A percentile compares a stretch with the other conserved stretches of the same genome.
phyloP scores from a whole-genome alignment of 2,888 invertebrate species.

The Meliscaeva auricollis region DNA sequence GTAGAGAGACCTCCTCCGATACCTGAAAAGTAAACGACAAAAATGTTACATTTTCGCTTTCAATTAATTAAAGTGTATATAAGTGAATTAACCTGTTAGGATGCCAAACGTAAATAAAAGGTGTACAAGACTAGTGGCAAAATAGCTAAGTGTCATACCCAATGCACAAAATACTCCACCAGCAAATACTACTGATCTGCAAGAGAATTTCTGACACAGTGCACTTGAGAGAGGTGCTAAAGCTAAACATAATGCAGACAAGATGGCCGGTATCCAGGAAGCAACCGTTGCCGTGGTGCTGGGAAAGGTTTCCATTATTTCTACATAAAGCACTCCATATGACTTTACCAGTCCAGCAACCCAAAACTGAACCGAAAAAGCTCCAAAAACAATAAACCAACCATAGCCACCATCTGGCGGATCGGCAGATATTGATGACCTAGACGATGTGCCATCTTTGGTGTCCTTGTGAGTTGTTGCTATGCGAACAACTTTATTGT shows the following conservation, averaged over 20 bases:
- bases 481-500: slow-evolving; percentile 60
- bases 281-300: slow-evolving; percentile 90
- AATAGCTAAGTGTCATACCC: slow-evolving; percentile 89
- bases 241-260: slow-evolving; percentile 90
- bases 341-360: slow-evolving; percentile 92
- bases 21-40: slow-evolving; percentile 85
- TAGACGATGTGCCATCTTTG: slow-evolving; percentile 79
- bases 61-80: no score
- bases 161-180: slow-evolving; percentile 90
- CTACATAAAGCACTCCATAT: slow-evolving; percentile 92
- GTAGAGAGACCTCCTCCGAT: slow-evolving; percentile 92
- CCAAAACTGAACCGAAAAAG: slow-evolving; percentile 92
- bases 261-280: slow-evolving; percentile 92
- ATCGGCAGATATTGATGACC: slow-evolving; percentile 81
- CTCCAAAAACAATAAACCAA: slow-evolving; percentile 91
- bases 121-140: slow-evolving; percentile 89
- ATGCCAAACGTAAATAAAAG: slow-evolving; percentile 90
- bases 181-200: slow-evolving; percentile 89
- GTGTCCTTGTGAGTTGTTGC: slow-evolving; percentile 49
- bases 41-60: no score
- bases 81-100: slow-evolving; percentile 86
- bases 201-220: slow-evolving; percentile 89
- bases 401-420: slow-evolving; percentile 91
- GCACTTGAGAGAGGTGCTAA: slow-evolving; percentile 91
- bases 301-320: slow-evolving; percentile 91